phyloP scores from a whole-genome alignment of 2,113 vertebrate species.

The Trematomus loennbergii region DNA sequence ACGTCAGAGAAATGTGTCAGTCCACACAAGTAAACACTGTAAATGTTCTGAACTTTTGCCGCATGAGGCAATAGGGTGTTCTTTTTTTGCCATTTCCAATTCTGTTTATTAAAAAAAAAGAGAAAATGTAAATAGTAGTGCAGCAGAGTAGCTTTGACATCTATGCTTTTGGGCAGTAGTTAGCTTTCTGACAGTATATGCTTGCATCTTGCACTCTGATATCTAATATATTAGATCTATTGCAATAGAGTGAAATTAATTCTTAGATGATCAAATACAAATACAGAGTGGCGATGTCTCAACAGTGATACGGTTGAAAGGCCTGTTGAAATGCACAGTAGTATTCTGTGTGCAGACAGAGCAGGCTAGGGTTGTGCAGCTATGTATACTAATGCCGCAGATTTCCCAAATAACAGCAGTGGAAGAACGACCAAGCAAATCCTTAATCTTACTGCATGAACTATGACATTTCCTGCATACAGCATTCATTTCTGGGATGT shows the following conservation, averaged over 20 bases:
- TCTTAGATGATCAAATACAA: slow-evolving; percentile 59
- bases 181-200: slow-evolving; percentile 5
- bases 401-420: slow-evolving; percentile 42
- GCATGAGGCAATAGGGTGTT: neutral
- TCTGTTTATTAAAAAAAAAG: no score
- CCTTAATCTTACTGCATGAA: slow-evolving; percentile 20
- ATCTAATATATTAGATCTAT: slow-evolving; percentile 48
- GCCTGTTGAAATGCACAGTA: slow-evolving; percentile 69
- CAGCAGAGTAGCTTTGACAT: slow-evolving; percentile 36
- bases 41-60: slow-evolving; percentile 17
- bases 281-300: slow-evolving; percentile 47
- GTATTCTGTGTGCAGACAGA: slow-evolving; percentile 57
- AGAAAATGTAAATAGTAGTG: neutral
- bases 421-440: slow-evolving; percentile 1
- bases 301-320: slow-evolving; percentile 55
- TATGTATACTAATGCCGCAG: slow-evolving; percentile 68
- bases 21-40: slow-evolving; percentile 7
- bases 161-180: slow-evolving; percentile 22
- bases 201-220: slow-evolving; percentile 20
- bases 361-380: slow-evolving; percentile 48
- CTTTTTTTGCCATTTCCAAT: slow-evolving; percentile 12
- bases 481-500: slow-evolving; percentile 35
- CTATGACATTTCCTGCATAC: slow-evolving; percentile 1
- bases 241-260: slow-evolving; percentile 48
- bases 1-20: slow-evolving; percentile 25